Evolutionary conservation across 2,797 vertebrate genomes (phyloP).

Genomic region (Knipowitschia caucasica): DNA sequence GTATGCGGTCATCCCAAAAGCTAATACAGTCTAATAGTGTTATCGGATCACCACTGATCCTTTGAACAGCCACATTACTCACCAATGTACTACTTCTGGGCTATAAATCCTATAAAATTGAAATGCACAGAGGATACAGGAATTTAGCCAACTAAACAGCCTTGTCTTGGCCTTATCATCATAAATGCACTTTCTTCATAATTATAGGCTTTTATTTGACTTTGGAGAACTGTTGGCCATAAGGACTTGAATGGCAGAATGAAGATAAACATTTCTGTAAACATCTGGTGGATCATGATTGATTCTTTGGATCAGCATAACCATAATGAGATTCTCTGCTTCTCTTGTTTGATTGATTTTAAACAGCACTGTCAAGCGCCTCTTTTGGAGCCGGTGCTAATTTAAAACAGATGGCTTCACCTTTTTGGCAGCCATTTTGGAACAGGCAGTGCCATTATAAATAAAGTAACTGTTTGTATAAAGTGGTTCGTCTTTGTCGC

Average conservation of each 20-base stretch:
- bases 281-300: conserved; percentile 47
- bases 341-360: conserved; percentile 59
- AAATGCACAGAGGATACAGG: too few relatives aligned
- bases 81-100: too few relatives aligned
- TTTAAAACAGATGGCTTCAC: conserved; percentile 62
- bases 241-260: conserved; percentile 30
- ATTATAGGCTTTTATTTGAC: conserved; percentile 29
- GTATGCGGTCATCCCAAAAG: too few relatives aligned
- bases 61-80: too few relatives aligned
- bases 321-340: conserved; percentile 45
- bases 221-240: conserved; percentile 27
- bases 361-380: conserved; percentile 54
- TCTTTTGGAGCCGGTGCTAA: conserved; percentile 47
- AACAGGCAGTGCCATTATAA: conserved; percentile 55
- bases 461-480: conserved; percentile 35
- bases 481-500: conserved; percentile 54
- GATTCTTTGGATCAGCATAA: conserved; percentile 45
- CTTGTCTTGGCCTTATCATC: conserved; percentile 13
- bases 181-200: conserved; percentile 26
- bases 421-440: conserved; percentile 48
- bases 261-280: conserved; percentile 23
- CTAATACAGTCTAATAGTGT: too few relatives aligned
- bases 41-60: too few relatives aligned
- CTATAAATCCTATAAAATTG: too few relatives aligned
- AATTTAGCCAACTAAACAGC: not conserved